Base-by-base conservation (phyloP, 64 coral and sea anemone genomes). In the Acropora tenuis region DNA sequence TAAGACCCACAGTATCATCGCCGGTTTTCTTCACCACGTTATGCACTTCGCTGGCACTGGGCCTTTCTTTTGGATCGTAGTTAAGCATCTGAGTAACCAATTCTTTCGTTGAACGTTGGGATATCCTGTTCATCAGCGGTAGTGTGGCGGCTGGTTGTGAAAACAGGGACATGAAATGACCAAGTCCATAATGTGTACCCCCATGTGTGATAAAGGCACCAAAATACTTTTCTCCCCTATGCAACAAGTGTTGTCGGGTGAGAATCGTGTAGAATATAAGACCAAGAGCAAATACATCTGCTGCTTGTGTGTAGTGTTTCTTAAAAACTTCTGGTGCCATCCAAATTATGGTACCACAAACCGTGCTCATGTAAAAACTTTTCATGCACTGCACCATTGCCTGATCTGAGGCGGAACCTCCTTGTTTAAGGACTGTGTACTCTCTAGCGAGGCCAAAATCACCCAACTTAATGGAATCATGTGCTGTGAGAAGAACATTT, bases 271-370 rank as follows among this genome's bases (percentile, higher is more conserved):
- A 87, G 46, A 86, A 40, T 5, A 92, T 76, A 1, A 78, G 45
- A 67, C 82, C 90, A 42, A 92, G 73, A 40, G 90, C 50, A 74
- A 92, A 92, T 17, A 92, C 81, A 58, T 92, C 90, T 8, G 90
- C 90, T 17, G 76, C 86, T 63, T 92, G 43, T 5, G 90, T 92
- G 55, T 92, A 92, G 74, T 92, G 83, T 53, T 47, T 44, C 2
- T 17, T 17, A 13, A 92, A 92, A 15, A 92, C 90, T 43, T 92
- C 90, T 7, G 90, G 90, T 13, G 90, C 90, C 57, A 92, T 87
- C 69, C 74, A 92, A 75, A 52, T 43, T 10, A 46, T 42, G 50
- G 90, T 87, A 13, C 90, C 90, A 13, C 43, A 74, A 20, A 47
- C 18, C 9, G 81, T 69, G 52, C 42, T 17, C 90, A 87, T 92